These are phyloP conservation scores for Sarcophaga carnaria DNA, from an alignment of 2,888 invertebrate genomes.

Conservation along the genomic window DNA sequence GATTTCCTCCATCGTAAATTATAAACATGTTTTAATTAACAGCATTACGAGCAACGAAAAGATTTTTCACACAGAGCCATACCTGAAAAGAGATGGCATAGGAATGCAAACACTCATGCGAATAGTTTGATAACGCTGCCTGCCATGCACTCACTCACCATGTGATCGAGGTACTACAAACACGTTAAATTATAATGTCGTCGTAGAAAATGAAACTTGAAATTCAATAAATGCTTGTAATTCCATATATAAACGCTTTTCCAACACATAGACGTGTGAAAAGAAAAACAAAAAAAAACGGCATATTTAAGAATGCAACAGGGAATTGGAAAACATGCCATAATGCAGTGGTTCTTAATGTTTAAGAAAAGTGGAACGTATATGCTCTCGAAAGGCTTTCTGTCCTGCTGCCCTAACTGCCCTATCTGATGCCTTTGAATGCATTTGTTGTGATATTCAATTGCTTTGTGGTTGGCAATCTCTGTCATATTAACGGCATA, in stretches of 20 bases:
- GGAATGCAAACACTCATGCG: background rate
- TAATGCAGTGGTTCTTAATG: constrained; percentile 23
- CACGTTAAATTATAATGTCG: constrained; percentile 24
- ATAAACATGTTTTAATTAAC: constrained; percentile 67
- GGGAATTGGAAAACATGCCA: background rate
- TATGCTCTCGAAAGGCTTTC: no score
- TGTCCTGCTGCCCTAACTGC: no score
- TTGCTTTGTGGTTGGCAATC: no score
- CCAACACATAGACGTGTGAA: background rate
- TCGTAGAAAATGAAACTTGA: constrained; percentile 45
- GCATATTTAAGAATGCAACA: constrained; percentile 23
- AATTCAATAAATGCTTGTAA: constrained; percentile 66
- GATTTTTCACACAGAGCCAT: constrained; percentile 34
- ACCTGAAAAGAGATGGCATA: constrained; percentile 25
- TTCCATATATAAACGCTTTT: constrained; percentile 13
- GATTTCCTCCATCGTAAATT: constrained; percentile 62
- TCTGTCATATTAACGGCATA: constrained; percentile 33
- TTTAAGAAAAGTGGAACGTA: background rate
- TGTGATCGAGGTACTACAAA: constrained; percentile 41
- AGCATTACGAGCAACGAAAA: constrained; percentile 31
- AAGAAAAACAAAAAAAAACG: background rate
- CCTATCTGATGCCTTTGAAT: no score
- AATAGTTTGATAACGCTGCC: no score
- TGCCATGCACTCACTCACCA: background rate
- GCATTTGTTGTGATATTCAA: no score